phyloP scores from a whole-genome alignment of 2,113 vertebrate species.

The Lamprologus tigripictilis region DNA sequence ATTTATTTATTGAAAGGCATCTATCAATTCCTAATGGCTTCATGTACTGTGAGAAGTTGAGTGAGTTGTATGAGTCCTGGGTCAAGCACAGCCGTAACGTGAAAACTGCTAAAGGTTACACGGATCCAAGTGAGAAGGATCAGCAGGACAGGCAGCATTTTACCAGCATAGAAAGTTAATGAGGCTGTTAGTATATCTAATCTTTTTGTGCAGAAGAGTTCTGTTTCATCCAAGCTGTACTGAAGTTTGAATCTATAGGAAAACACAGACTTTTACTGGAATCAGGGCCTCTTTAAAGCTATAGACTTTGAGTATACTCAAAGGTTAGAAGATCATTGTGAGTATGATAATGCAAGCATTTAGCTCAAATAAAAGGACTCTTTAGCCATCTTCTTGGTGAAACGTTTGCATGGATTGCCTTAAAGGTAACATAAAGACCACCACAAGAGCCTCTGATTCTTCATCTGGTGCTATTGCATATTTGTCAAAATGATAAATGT shows the following conservation, averaged over 20 bases:
- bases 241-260: neutral
- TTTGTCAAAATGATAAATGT: neutral
- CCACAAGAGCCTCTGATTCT: neutral
- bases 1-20: neutral
- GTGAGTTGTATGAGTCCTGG: neutral
- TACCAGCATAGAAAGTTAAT: neutral
- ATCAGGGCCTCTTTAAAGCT: neutral
- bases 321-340: neutral
- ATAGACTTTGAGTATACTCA: neutral
- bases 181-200: neutral
- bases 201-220: neutral
- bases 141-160: neutral
- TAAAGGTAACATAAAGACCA: neutral
- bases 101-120: neutral
- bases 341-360: neutral
- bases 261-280: neutral
- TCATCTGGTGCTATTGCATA: neutral
- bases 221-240: neutral
- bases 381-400: neutral
- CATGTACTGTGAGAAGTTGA: neutral
- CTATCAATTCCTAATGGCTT: neutral
- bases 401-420: rapidly evolving
- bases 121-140: neutral
- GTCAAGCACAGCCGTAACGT: neutral
- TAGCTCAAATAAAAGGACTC: neutral